phyloP scores from a whole-genome alignment of 2,888 invertebrate genomes.

The Agonopterix arenella region DNA sequence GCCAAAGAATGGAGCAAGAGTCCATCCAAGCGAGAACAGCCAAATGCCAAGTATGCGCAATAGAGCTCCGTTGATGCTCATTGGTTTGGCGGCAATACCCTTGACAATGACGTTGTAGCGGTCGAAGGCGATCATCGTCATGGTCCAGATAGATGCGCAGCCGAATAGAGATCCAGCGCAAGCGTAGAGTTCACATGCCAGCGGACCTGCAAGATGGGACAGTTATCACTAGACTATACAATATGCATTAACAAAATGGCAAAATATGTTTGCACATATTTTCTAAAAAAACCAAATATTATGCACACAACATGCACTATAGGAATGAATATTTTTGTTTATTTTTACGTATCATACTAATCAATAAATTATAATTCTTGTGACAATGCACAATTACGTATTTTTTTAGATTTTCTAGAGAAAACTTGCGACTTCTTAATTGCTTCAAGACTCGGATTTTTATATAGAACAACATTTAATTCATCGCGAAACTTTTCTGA shows the following conservation, averaged over 20 bases:
- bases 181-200: constrained; percentile 92
- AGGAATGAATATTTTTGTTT: too few relatives aligned
- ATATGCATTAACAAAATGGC: neutral
- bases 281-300: neutral
- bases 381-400: too few relatives aligned
- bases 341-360: too few relatives aligned
- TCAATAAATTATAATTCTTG: too few relatives aligned
- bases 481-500: too few relatives aligned
- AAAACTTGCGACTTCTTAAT: neutral
- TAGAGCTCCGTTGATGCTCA: constrained; percentile 88
- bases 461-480: too few relatives aligned
- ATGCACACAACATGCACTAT: too few relatives aligned
- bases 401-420: neutral
- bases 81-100: constrained; percentile 89
- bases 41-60: constrained; percentile 88
- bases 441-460: neutral
- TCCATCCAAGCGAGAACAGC: constrained; percentile 86
- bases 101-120: constrained; percentile 96
- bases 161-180: constrained; percentile 93
- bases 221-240: too few relatives aligned
- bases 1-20: constrained; percentile 89
- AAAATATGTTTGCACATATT: neutral
- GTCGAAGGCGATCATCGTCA: constrained; percentile 94
- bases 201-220: constrained; percentile 72
- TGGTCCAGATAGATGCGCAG: constrained; percentile 94